phyloP scores from a whole-genome alignment of 2,888 invertebrate species.

The Philopedon plagiatum region DNA sequence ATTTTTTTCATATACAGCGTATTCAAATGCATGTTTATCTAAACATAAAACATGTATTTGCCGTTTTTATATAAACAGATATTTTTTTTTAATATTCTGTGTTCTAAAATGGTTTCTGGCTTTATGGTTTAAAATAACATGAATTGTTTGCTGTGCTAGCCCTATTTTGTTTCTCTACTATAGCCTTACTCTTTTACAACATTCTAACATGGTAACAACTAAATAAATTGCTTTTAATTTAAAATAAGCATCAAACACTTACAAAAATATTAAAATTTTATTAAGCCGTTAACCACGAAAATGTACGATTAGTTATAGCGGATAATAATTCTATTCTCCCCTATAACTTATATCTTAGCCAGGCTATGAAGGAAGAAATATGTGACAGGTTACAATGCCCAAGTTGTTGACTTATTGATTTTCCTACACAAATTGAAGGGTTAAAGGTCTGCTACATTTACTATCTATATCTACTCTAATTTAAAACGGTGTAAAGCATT shows the following conservation, averaged over 20 bases:
- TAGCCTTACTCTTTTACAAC: no score
- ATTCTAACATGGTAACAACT: no score
- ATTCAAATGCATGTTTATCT: no score
- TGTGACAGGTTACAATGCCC: constrained; percentile 10
- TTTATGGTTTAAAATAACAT: no score
- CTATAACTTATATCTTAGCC: constrained; percentile 5
- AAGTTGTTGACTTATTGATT: constrained; percentile 29
- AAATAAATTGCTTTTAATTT: no score
- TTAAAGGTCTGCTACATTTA: constrained; percentile 21
- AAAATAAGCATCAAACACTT: not conserved
- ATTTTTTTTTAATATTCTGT: no score
- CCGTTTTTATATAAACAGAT: no score
- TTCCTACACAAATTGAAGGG: constrained; percentile 28
- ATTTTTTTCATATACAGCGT: no score
- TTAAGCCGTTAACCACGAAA: not conserved
- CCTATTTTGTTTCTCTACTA: no score
- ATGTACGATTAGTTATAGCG: not conserved
- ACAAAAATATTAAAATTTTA: not conserved
- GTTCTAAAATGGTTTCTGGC: no score
- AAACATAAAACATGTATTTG: no score
- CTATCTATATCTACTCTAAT: constrained; percentile 16
- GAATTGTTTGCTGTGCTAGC: no score
- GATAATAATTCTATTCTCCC: constrained; percentile 4
- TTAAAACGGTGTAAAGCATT: constrained; percentile 20
- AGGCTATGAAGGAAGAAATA: constrained; percentile 14